Evolutionary conservation across 2,797 vertebrate species (phyloP).

Genomic region (Lacerta agilis): DNA sequence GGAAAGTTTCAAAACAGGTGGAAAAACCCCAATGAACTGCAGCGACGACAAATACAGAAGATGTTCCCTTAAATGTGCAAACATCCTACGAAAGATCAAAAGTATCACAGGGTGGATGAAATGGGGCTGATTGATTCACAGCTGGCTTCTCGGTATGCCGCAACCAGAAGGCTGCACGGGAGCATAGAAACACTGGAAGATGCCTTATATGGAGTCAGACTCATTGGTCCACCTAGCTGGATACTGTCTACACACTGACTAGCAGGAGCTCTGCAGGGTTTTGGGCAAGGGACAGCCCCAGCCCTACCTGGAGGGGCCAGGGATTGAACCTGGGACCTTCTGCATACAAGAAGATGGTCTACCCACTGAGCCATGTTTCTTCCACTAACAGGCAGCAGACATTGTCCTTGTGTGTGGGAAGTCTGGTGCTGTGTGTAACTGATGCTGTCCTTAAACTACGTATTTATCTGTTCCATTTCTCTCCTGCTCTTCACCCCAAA

Average conservation of each 20-base stretch:
- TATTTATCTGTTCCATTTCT: background rate
- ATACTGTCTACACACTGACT: no score
- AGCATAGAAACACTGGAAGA: background rate
- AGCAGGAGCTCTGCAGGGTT: no score
- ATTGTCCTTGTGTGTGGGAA: background rate
- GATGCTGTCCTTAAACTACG: background rate
- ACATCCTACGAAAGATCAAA: background rate
- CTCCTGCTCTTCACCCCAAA: no score
- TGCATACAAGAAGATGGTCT: no score
- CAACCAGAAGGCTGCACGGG: background rate
- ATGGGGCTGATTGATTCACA: background rate
- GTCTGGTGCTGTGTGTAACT: background rate
- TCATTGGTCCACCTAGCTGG: no score
- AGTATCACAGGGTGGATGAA: background rate
- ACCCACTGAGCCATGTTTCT: no score
- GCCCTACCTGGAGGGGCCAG: background rate
- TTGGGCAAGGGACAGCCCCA: background rate
- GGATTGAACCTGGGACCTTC: no score
- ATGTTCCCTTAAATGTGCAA: conserved; percentile 15
- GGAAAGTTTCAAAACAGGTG: conserved; percentile 36
- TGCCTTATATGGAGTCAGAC: no score
- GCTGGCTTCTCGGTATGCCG: background rate
- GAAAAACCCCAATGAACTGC: conserved; percentile 7
- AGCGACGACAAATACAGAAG: conserved; percentile 2
- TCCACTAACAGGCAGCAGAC: no score